Percentiles rank a stretch among this genome's conserved stretches.
These are phyloP conservation scores for Venturia canescens DNA, from an alignment of 1,140 invertebrate species.

Conservation along the genomic window DNA sequence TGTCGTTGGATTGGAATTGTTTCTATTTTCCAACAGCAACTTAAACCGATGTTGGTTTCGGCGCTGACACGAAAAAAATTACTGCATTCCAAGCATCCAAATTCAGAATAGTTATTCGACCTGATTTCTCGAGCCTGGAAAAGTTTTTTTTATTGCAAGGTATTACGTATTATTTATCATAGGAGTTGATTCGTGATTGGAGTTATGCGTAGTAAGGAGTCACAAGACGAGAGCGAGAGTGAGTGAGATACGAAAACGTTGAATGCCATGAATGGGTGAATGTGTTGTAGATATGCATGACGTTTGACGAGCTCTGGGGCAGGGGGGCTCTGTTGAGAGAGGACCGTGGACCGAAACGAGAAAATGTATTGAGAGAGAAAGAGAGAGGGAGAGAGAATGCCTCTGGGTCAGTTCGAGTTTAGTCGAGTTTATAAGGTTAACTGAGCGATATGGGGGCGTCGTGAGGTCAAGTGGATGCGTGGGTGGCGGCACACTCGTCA, in stretches of 20 bases:
- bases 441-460: constrained; percentile 73
- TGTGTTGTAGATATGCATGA: background rate
- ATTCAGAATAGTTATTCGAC: too few relatives aligned
- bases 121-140: too few relatives aligned
- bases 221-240: constrained; percentile 5
- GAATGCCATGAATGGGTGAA: constrained; percentile 38
- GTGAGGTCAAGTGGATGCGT: constrained; percentile 75
- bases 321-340: constrained; percentile 9
- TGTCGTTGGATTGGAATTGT: too few relatives aligned
- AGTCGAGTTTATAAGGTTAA: constrained; percentile 76
- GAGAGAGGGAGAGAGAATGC: constrained; percentile 12
- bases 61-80: too few relatives aligned
- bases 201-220: background rate
- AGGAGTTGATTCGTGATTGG: background rate
- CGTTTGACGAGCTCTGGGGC: background rate
- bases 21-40: too few relatives aligned
- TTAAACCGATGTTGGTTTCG: too few relatives aligned
- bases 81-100: too few relatives aligned
- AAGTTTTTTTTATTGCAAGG: background rate
- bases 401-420: constrained; percentile 69
- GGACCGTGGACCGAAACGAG: constrained; percentile 25
- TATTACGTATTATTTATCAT: background rate
- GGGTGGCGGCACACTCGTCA: constrained; percentile 68
- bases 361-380: constrained; percentile 5
- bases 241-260: background rate